Evolutionary conservation across 2,888 invertebrate species (phyloP).

Genomic region (Serrognathus titanus): DNA sequence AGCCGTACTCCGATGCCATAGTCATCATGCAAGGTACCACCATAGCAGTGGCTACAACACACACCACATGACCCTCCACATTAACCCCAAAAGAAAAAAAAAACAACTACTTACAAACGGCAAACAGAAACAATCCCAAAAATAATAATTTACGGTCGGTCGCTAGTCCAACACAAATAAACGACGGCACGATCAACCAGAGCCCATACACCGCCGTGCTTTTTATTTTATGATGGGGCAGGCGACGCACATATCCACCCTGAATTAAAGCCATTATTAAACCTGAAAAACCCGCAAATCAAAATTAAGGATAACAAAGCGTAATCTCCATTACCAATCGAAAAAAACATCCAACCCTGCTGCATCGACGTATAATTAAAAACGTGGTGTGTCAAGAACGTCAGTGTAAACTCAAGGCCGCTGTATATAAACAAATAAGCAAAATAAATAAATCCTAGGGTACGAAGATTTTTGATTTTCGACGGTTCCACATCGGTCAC

Average conservation of each 20-base stretch:
- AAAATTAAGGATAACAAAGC: neutral
- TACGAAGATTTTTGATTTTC: constrained; percentile 64
- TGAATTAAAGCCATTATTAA: constrained; percentile 87
- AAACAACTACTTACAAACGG: constrained; percentile 71
- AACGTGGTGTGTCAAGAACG: constrained; percentile 90
- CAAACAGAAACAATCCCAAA: constrained; percentile 80
- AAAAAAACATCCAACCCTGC: constrained; percentile 97
- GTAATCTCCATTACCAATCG: constrained; percentile 63
- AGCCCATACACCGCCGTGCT: constrained; percentile 72
- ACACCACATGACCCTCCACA: constrained; percentile 4
- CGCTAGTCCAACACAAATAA: constrained; percentile 79
- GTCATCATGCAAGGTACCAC: constrained; percentile 96
- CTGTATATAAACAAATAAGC: constrained; percentile 92
- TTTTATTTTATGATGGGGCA: constrained; percentile 70
- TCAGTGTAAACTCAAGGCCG: constrained; percentile 94
- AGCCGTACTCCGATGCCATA: constrained; percentile 80
- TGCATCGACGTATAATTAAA: constrained; percentile 92
- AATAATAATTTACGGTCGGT: constrained; percentile 62
- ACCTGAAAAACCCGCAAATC: constrained; percentile 44
- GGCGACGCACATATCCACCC: constrained; percentile 81
- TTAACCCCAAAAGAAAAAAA: no score
- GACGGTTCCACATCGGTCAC: constrained; percentile 60
- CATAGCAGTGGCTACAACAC: constrained; percentile 72
- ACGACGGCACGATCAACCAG: constrained; percentile 81
- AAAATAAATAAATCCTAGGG: constrained; percentile 78